Evolutionary conservation across 2,888 invertebrate genomes (phyloP), one percentile per base, ranked within the genome.

Genomic region (Leptinotarsa rubiginosa): DNA sequence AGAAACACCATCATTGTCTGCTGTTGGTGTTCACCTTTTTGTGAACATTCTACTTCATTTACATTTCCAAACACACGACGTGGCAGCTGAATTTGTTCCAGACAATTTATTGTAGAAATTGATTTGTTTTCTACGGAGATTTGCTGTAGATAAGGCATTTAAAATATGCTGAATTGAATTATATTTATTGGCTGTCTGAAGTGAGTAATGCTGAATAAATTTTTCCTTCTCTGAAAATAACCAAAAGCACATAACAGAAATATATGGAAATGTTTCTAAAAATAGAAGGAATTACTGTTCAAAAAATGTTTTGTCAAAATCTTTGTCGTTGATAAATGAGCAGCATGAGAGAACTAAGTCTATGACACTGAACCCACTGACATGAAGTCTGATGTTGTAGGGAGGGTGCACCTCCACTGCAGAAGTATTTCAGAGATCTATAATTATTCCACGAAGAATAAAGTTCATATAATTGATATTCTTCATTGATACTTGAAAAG

Each of bases 1-100:
- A 71, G 7, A 75, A 77, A 71, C 72, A 69, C 75, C 75, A 77
- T 77, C 78, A 78, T 79, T 79, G 81, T 79, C 75, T 75, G 73
- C 72, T 76, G 56, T 70, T 69, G 75, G 69, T 75, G 76, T 76
- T 78, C 77, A 69, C 70, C 75, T 75, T 72, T 78, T 74, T 64
- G 72, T 68, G 67, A 52, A 70, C 70, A 66, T 69, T 75, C 65
- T 69, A 52, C 65, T 74, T 69, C 67, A 69, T 64, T 65, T 70
- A 65, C 74, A 74, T 77, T 77, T 70, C 65, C 54, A 72, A 65
- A 71, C 69, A 75, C 72, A 47, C 66, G 66, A 62, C 72, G n/a
- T 73, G 77, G 70, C 75, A 72, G 71, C 69, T 72, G 76, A 72
- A 76, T 75, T 76, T 75, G 75, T 77, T 78, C 72, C 74, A 59